phyloP scores from a whole-genome alignment of 2,888 invertebrate genomes.

The Andricus quercusramuli region DNA sequence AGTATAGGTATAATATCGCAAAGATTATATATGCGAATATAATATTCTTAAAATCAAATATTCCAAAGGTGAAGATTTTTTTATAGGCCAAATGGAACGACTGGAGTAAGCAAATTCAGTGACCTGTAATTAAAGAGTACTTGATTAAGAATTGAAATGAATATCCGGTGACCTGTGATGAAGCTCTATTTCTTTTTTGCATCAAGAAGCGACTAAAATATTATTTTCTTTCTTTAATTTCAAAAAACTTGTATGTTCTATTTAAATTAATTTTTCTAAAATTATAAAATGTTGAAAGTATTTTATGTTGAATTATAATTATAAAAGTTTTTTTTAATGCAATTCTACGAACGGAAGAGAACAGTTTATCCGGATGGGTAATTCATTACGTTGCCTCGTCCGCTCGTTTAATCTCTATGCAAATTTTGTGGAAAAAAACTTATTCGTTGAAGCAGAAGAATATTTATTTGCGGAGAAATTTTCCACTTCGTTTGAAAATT shows the following conservation, averaged over 20 bases:
- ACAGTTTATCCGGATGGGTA: constrained; percentile 23
- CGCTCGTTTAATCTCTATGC: constrained; percentile 32
- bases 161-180: background rate
- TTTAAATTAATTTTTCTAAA: background rate
- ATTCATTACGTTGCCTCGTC: constrained; percentile 17
- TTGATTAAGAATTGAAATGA: constrained; percentile 4
- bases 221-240: background rate
- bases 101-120: background rate
- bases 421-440: constrained; percentile 29
- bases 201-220: background rate
- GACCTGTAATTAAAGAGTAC: background rate
- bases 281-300: background rate
- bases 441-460: constrained; percentile 12
- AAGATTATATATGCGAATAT: constrained; percentile 18
- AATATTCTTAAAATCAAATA: constrained; percentile 13
- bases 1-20: background rate
- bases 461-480: constrained; percentile 1
- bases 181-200: background rate
- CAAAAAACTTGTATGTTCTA: background rate
- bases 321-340: background rate
- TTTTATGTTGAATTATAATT: background rate
- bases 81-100: background rate
- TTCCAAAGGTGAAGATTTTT: background rate
- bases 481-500: background rate
- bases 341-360: constrained; percentile 12